Conservation (phyloP, 2,888 invertebrate genomes). For the Antitype chi region DNA sequence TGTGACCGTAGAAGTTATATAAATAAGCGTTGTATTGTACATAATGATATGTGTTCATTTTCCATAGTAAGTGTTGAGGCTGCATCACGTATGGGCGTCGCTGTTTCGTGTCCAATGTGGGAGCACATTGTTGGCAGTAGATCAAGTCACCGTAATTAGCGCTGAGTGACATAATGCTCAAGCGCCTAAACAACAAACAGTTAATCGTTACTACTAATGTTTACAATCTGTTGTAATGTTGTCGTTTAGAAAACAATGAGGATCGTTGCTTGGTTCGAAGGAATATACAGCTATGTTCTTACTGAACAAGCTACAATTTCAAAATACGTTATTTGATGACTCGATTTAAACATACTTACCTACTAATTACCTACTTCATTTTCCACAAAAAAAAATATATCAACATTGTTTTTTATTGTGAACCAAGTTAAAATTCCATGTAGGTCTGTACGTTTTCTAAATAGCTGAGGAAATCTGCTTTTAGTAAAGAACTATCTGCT, state of each 20-base stretch:
- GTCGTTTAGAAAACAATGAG: slow-evolving; percentile 32
- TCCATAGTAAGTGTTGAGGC: slow-evolving; percentile 31
- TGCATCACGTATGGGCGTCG: slow-evolving; percentile 44
- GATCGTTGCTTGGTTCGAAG: not conserved
- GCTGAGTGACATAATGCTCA: slow-evolving; percentile 70
- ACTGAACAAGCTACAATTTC: not conserved
- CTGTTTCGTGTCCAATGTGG: slow-evolving; percentile 65
- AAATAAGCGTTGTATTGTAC: slow-evolving; percentile 14
- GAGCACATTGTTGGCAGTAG: slow-evolving; percentile 76
- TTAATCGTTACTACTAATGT: slow-evolving; percentile 62
- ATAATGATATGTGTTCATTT: slow-evolving; percentile 38
- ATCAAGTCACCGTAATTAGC: slow-evolving; percentile 74
- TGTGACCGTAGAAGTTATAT: slow-evolving; percentile 22
- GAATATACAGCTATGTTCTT: not conserved
- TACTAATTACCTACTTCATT: not conserved
- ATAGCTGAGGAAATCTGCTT: not conserved
- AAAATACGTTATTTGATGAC: not conserved
- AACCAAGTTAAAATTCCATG: not conserved
- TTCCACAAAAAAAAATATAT: not conserved
- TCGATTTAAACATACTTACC: not conserved
- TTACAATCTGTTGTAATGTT: slow-evolving; percentile 59
- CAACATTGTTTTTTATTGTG: not conserved
- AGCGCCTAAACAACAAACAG: slow-evolving; percentile 66
- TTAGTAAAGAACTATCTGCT: not conserved
- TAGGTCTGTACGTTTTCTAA: not conserved